Base-by-base conservation (phyloP, 1,140 invertebrate genomes). In the Parapsyche elsis region DNA sequence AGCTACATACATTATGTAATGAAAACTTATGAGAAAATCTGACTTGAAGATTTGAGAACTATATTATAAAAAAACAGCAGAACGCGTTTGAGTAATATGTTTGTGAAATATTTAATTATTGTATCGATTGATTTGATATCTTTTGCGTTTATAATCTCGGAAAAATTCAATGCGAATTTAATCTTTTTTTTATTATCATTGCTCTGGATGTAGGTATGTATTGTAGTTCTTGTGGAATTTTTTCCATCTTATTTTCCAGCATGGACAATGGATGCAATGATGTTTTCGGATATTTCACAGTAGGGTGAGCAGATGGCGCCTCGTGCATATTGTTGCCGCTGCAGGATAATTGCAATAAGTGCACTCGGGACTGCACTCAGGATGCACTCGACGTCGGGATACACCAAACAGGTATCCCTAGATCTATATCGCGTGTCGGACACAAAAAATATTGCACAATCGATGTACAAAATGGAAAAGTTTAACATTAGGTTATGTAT, bases 271-370 rank as follows among this genome's bases (percentile, higher is more conserved):
- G 57, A 64, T 1, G 57, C 75, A 64, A 59, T 77, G 75, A 77
- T 77, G 75, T 77, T 77, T 77, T 77, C 57, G 75, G 75, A 45
- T 30, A 64, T 77, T 77, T 77, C 26, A 77, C 75, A 77, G 19
- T 24, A 59, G 45, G 53, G 53, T 64, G 57, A 77, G 57, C 75
- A 64, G 57, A 77, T 64, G 75, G 75, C 75, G 75, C 75, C 75
- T 77, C 26, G 10, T 21, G 10, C 19, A 7, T 57, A 77, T 77
- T 77, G 57, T 77, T 64, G 30, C 57, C 44, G 9, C 1, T 45
- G 0, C 12, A 1, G 12, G 12, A 64, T 77, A 75, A 75, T 75
- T 77, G 75, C 59, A 77, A 49, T 77, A 77, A 77, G 75, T 77
- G 75, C 75, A 77, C 53, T 26, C 49, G 10, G 49, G 49, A 16